Evolutionary conservation across 2,113 vertebrate species (phyloP).

Genomic region (Pitta sordida): DNA sequence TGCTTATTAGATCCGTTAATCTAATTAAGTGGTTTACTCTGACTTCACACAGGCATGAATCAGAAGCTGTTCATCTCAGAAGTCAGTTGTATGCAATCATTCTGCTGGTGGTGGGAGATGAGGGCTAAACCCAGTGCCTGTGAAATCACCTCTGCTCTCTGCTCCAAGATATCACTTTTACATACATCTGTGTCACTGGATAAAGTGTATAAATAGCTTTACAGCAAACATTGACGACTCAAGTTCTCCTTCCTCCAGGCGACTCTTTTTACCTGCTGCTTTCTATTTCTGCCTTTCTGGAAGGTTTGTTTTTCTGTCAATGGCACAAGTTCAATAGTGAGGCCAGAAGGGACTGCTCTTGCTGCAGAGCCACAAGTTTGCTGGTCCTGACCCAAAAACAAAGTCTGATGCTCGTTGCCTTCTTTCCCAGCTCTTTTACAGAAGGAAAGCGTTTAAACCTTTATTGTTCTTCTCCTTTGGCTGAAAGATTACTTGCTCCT

Average conservation of each 20-base stretch:
- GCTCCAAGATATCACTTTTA: neutral
- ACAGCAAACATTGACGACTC: neutral
- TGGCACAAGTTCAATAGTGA: neutral
- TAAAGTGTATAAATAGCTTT: neutral
- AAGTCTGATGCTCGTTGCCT: neutral
- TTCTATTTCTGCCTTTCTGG: neutral
- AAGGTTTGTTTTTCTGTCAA: neutral
- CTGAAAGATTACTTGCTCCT: neutral
- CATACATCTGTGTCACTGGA: neutral
- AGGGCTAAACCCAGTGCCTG: neutral
- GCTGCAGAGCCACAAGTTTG: neutral
- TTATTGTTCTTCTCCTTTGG: neutral
- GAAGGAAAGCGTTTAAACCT: neutral
- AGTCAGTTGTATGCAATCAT: neutral
- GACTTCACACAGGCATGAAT: neutral
- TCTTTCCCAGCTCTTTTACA: neutral
- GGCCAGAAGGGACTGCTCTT: neutral
- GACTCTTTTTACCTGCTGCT: neutral
- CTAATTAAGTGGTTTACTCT: constrained; percentile 38
- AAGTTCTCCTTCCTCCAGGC: neutral
- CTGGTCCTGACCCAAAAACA: neutral
- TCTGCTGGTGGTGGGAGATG: neutral
- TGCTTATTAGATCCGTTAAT: constrained; percentile 48
- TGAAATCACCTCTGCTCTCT: neutral
- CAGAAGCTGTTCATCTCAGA: neutral